Evolutionary conservation across 2,113 vertebrate genomes (phyloP).

Genomic region (Ctenomys sociabilis): DNA sequence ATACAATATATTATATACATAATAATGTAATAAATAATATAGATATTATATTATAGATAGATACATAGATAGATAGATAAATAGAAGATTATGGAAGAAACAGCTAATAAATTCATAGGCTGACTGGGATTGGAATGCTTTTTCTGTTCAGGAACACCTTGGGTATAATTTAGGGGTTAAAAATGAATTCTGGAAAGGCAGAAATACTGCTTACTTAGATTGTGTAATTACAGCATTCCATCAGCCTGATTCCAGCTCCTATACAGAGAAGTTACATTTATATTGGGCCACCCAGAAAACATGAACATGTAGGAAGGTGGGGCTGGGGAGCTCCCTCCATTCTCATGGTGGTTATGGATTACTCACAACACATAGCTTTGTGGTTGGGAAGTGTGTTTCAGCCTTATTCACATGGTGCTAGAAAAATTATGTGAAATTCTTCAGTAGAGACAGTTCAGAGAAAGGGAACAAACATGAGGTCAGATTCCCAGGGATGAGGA

Average conservation of each 20-base stretch:
- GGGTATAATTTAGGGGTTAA: neutral
- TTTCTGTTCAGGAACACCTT: neutral
- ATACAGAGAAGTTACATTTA: neutral
- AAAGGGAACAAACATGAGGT: neutral
- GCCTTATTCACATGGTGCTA: neutral
- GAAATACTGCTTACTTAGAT: neutral
- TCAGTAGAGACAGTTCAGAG: neutral
- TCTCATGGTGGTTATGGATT: neutral
- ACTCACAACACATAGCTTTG: neutral
- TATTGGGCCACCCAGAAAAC: neutral
- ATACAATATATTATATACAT: neutral
- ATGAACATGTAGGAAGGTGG: neutral
- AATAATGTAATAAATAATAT: neutral
- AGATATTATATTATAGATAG: neutral
- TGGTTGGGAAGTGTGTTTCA: neutral
- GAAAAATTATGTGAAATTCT: neutral
- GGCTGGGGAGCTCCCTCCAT: neutral
- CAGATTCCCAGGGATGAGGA: neutral
- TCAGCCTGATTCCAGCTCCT: neutral
- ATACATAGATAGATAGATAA: neutral
- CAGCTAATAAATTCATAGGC: neutral
- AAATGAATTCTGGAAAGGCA: neutral
- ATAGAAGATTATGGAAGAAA: neutral
- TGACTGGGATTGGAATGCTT: neutral
- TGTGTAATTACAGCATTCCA: neutral